Evolutionary conservation across 2,797 vertebrate genomes (phyloP).

Genomic region (Sebastes aleutianus): DNA sequence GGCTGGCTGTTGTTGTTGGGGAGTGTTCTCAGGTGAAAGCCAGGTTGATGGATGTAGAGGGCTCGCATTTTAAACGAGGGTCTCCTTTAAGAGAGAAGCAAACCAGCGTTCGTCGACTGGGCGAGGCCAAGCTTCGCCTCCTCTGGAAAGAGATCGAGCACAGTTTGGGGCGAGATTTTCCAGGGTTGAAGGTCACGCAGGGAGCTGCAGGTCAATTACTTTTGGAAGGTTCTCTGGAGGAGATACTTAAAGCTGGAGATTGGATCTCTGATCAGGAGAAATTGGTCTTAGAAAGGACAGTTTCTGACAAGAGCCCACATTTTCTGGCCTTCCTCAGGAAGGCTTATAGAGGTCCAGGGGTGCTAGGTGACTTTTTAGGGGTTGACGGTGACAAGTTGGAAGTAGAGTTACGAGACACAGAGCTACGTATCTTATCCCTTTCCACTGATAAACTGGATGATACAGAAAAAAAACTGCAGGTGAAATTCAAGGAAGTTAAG

Average conservation of each 20-base stretch:
- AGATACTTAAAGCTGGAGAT: constrained; percentile 28
- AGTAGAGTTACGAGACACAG: constrained; percentile 53
- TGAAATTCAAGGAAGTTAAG: constrained; percentile 50
- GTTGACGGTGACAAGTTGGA: constrained; percentile 20
- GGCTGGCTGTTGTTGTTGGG: constrained; percentile 60
- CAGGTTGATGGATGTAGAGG: constrained; percentile 17
- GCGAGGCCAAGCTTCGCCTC: constrained; percentile 38
- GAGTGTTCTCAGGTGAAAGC: constrained; percentile 22
- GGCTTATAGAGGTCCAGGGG: constrained; percentile 11
- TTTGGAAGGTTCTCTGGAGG: constrained; percentile 35
- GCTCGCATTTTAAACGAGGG: neutral
- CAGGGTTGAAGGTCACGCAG: neutral
- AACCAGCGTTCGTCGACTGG: constrained; percentile 21
- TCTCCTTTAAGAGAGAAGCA: neutral
- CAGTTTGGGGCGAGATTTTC: neutral
- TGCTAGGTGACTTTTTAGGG: constrained; percentile 43
- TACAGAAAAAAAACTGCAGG: constrained; percentile 3
- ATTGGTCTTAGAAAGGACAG: constrained; percentile 31
- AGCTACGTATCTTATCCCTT: constrained; percentile 47
- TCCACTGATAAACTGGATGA: constrained; percentile 31
- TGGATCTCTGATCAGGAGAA: constrained; percentile 3
- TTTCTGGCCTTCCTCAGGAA: constrained; percentile 54
- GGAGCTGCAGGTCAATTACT: constrained; percentile 14
- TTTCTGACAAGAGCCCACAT: constrained; percentile 34
- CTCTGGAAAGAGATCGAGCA: constrained; percentile 32